A percentile compares a stretch with the other conserved stretches of the same genome.
phyloP scores from a whole-genome alignment of 2,797 vertebrate species.

The Notoglanidium macrostoma region DNA sequence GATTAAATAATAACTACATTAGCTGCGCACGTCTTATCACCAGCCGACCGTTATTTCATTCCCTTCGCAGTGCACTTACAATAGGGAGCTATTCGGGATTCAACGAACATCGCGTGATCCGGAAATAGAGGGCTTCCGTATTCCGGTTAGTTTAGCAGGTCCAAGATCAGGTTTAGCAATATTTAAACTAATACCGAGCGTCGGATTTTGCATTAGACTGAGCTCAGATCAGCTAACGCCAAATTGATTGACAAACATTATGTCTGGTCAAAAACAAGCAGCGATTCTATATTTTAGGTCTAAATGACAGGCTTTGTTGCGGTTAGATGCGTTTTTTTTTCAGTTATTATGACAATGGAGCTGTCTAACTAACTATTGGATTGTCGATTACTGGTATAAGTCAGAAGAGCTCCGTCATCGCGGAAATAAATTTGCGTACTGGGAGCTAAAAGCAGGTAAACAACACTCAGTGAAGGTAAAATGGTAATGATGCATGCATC shows the following conservation, averaged over 20 bases:
- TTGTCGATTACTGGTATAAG: background rate
- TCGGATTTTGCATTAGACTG: background rate
- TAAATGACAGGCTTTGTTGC: background rate
- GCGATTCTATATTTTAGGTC: background rate
- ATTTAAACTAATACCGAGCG: background rate
- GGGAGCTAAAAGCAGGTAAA: constrained; percentile 48
- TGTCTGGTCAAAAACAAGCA: constrained; percentile 21
- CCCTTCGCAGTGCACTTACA: background rate
- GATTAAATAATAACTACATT: background rate
- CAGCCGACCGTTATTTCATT: background rate
- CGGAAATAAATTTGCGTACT: constrained; percentile 1
- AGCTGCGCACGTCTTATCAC: background rate
- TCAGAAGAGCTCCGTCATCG: background rate
- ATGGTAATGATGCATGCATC: background rate
- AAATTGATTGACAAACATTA: background rate
- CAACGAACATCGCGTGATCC: background rate
- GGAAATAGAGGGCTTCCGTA: constrained; percentile 24
- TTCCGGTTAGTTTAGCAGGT: constrained; percentile 6
- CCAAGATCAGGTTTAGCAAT: constrained; percentile 1
- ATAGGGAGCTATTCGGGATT: background rate
- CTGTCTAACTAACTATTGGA: background rate
- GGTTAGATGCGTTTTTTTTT: background rate
- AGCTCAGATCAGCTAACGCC: background rate
- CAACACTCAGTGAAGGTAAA: background rate
- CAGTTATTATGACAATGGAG: background rate